Base-by-base conservation (phyloP, 2,113 vertebrate species). In the Phasianus colchicus region DNA sequence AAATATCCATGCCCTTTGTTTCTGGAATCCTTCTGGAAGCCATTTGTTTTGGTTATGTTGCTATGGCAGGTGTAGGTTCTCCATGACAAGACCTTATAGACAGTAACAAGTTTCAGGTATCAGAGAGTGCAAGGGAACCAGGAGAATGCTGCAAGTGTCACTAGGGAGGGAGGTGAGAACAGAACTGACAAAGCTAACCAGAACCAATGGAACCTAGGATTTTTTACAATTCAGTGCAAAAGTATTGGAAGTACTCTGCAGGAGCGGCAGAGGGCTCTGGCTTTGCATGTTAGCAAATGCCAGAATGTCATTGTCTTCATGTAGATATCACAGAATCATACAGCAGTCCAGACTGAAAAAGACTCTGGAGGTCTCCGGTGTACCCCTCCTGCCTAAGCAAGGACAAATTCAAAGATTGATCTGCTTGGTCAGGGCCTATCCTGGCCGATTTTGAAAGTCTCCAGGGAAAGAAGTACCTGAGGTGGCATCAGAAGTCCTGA, bases 271-370 rank as follows among this genome's bases (percentile, higher is more conserved):
- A 78, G 10, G 17, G 58, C 30, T 93, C 70, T 83, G 55, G 18
- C 22, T 75, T 64, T 64, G 25, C 0, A 1, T 16, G 18, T 72
- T 48, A 50, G 52, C 58, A 86, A 61, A 14, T 11, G 40, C 40
- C 22, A 88, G 65, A 90, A 87, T 85, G 24, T 54, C 25, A 15
- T 25, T 65, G 63, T 27, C 40, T 90, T 94, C 64, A 50, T 74
- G 50, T 4, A 70, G 21, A 40, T 16, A 36, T 55, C 45, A 74
- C 42, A 69, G 48, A 89, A 57, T 82, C 48, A 34, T 42, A 48
- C 43, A 77, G 9, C 30, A 74, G 6, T 74, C 27, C 54, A 43
- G n/a, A 29, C 6, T 86, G 45, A 66, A 88, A 74, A 29, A 11
- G 21, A 6, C 25, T 85, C 29, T 50, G 54, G 14, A 75, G 24